Percentiles rank a stretch among this genome's conserved stretches.
Conservation (phyloP, 2,888 invertebrate genomes). For the Ephialtes manifestator region DNA sequence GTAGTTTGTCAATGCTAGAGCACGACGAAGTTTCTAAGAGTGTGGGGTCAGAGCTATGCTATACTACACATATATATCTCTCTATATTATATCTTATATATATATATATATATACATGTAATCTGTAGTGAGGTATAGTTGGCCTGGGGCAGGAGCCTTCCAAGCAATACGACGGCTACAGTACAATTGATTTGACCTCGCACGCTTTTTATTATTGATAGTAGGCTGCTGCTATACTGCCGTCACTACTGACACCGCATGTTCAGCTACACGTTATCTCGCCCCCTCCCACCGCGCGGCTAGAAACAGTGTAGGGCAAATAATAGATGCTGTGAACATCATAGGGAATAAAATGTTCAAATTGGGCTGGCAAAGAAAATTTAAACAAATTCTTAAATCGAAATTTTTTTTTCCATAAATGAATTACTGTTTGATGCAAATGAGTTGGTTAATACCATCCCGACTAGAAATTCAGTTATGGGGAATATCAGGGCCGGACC, state of each 20-base stretch:
- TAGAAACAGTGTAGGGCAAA: slow-evolving; percentile 2
- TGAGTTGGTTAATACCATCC: too few species aligned
- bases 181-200: slow-evolving; percentile 84
- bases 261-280: slow-evolving; percentile 57
- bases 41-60: background rate
- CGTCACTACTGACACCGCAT: slow-evolving; percentile 51
- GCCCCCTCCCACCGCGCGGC: slow-evolving; percentile 40
- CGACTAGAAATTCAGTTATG: too few species aligned
- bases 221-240: slow-evolving; percentile 50
- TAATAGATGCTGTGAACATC: slow-evolving; percentile 2
- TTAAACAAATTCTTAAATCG: background rate
- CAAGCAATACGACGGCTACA: slow-evolving; percentile 68
- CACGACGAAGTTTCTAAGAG: slow-evolving; percentile 47
- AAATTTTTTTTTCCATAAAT: too few species aligned
- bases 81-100: too few species aligned
- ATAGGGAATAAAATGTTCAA: background rate
- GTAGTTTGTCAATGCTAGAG: slow-evolving; percentile 38
- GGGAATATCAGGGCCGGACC: too few species aligned
- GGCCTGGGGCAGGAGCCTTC: slow-evolving; percentile 53
- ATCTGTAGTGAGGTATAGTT: background rate
- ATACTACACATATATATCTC: slow-evolving; percentile 5
- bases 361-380: background rate
- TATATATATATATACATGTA: slow-evolving; percentile 10
- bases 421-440: too few species aligned
- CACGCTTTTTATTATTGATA: slow-evolving; percentile 82